Evolutionary conservation across 2,888 invertebrate genomes (phyloP).

Genomic region (Tricholauxania praeusta): DNA sequence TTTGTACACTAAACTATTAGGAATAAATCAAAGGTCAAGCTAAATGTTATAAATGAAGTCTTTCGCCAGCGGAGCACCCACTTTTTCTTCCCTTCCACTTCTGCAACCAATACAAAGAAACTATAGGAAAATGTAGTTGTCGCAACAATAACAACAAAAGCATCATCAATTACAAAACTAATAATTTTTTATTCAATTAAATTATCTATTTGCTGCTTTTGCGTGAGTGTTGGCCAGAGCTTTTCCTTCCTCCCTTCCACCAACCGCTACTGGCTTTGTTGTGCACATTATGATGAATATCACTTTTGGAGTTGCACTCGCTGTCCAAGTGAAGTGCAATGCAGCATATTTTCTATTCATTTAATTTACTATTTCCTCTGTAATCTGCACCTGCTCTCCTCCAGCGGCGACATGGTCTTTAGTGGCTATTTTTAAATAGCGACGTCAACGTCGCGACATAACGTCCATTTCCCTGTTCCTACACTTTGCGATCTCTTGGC

Average conservation of each 20-base stretch:
- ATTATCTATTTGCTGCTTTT: too few relatives aligned
- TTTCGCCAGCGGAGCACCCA: constrained; percentile 3
- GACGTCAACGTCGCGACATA: constrained; percentile 15
- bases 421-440: constrained; percentile 31
- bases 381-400: constrained; percentile 52
- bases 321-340: constrained; percentile 33
- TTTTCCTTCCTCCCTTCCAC: constrained; percentile 33
- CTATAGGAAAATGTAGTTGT: too few relatives aligned
- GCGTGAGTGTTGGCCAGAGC: constrained; percentile 48
- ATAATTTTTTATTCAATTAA: too few relatives aligned
- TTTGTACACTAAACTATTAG: too few relatives aligned
- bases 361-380: constrained; percentile 34
- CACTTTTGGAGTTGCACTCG: constrained; percentile 19
- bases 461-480: background rate
- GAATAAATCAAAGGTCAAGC: too few relatives aligned
- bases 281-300: constrained; percentile 10
- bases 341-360: constrained; percentile 52
- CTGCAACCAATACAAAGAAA: too few relatives aligned
- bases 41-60: background rate
- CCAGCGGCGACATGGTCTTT: constrained; percentile 40
- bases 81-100: too few relatives aligned
- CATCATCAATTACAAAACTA: background rate
- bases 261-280: background rate
- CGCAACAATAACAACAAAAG: constrained; percentile 1
- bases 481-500: background rate